Base-by-base conservation (phyloP, 2,797 vertebrate species). In the Rhinoraja longicauda region DNA sequence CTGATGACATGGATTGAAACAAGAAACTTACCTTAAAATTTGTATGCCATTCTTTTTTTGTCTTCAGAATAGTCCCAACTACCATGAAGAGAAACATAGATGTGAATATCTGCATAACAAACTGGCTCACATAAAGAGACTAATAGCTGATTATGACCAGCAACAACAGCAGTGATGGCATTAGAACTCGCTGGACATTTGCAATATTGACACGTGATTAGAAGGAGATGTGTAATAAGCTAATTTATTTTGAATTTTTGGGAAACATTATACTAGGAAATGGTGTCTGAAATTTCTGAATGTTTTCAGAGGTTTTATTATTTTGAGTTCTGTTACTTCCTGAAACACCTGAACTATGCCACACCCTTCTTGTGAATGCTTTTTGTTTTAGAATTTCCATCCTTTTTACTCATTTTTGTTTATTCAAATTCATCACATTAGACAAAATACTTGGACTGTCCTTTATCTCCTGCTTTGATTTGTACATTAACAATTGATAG, bases 41-140 rank as follows among this genome's bases (percentile, higher is more conserved):
- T 64, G 67, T 5, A 29, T 79, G 45, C 26, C 53, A 32, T 92
- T 90, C 39, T 17, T 93, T 93, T 84, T 76, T 36, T 82, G 57
- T 32, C 64, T 90, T 1, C 94, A 98, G 97, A 96, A 97, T 91
- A 97, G 96, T 93, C 98, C 98, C 73, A 98, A 96, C 95, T 98
- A 97, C 95, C 96, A 97, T 17, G 96, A 97, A 94, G 96, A 98
- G 96, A 99, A 98, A 93, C 96, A 96, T 79, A 97, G 97, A 95
- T 98, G 97, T 92, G 96, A 98, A 94, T 98, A 98, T 94, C 97
- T 98, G 95, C 98, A 98, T 96, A 97, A 97, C 95, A 98, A 98
- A 96, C 95, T 98, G 96, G 97, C 97, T 94, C 98, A 98, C 95
- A 98, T 98, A 95, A 98, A 98, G 95, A 96, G 96, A 94, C 97